Percentiles rank a stretch among this genome's conserved stretches.
Conservation (phyloP, 2,888 invertebrate species). For the Zygogramma bicolorata region DNA sequence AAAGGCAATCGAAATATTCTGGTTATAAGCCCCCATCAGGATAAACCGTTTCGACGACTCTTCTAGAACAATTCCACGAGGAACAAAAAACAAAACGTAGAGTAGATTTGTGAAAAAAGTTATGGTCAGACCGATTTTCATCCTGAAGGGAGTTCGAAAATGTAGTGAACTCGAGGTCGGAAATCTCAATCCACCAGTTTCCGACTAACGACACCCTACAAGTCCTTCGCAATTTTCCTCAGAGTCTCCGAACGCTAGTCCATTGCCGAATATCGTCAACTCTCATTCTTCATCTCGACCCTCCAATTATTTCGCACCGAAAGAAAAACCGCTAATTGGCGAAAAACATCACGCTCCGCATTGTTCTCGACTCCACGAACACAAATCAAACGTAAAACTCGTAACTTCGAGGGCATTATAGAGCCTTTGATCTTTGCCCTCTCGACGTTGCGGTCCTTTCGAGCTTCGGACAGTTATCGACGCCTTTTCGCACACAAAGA, state of each 20-base stretch:
- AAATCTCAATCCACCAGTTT: background rate
- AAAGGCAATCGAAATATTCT: no score
- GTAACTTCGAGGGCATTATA: background rate
- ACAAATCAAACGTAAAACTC: slow-evolving; percentile 11
- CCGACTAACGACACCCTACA: no score
- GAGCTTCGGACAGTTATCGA: slow-evolving; percentile 1
- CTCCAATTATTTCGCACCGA: background rate
- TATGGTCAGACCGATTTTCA: no score
- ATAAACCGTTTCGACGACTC: no score
- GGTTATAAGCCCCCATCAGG: no score
- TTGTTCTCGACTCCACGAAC: background rate
- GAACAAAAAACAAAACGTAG: no score
- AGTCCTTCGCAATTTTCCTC: no score
- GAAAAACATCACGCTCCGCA: slow-evolving; percentile 8
- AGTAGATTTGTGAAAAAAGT: no score
- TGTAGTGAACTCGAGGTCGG: no score
- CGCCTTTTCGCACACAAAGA: slow-evolving; percentile 4
- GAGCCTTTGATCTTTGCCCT: background rate
- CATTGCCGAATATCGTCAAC: background rate
- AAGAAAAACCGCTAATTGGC: slow-evolving; percentile 14
- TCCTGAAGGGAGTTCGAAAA: no score
- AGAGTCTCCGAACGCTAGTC: no score
- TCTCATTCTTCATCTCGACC: background rate
- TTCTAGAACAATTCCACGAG: no score
- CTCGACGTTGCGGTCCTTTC: background rate